Evolutionary conservation across 2,888 invertebrate species (phyloP).

Genomic region (Coelogynopora nodosa): DNA sequence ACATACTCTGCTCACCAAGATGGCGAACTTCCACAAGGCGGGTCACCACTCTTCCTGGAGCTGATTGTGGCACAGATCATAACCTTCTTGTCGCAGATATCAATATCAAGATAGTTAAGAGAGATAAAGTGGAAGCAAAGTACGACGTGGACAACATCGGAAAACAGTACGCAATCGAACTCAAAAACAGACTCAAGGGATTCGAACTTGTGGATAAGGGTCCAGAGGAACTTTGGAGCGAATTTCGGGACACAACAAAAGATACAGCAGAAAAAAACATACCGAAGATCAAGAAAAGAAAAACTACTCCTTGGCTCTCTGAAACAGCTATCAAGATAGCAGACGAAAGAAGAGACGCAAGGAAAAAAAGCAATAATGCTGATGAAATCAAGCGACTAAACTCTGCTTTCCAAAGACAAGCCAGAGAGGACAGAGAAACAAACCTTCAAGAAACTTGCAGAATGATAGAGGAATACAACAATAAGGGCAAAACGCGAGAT

Average conservation of each 20-base stretch:
- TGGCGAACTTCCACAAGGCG: not conserved
- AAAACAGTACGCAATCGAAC: not conserved
- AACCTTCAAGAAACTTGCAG: not conserved
- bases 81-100: conserved; percentile 7
- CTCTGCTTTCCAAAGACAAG: not conserved
- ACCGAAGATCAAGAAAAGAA: not conserved
- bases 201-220: not conserved
- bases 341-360: not conserved
- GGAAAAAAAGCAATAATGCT: not conserved
- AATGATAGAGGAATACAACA: not conserved
- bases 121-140: not conserved
- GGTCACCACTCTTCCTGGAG: conserved; percentile 11
- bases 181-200: conserved; percentile 10
- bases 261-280: not conserved
- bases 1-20: conserved; percentile 8
- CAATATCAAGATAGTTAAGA: not conserved
- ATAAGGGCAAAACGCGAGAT: not conserved
- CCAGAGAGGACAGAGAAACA: not conserved
- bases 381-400: not conserved
- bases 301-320: conserved; percentile 14
- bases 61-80: conserved; percentile 9
- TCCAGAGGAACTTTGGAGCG: not conserved
- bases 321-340: conserved; percentile 8
- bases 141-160: not conserved
- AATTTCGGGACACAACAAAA: not conserved